Conservation (phyloP, 2,113 vertebrate genomes). For the Thermophis baileyi region DNA sequence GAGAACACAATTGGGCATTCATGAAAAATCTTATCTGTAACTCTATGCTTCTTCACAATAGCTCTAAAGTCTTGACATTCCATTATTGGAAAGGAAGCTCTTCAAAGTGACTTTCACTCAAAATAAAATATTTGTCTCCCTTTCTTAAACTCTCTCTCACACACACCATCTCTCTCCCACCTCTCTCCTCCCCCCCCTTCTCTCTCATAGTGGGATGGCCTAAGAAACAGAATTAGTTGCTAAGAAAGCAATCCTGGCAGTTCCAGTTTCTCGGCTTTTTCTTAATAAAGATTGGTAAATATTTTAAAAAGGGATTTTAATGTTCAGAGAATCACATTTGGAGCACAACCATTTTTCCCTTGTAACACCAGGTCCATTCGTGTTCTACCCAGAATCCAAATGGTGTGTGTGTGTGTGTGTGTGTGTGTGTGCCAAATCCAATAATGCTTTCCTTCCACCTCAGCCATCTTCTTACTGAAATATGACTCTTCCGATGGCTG, state of each 20-base stretch:
- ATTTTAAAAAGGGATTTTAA: neutral
- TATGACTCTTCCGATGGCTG: neutral
- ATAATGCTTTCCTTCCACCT: neutral
- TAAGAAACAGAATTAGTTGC: neutral
- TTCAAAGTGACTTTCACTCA: neutral
- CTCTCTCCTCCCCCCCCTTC: too few species aligned
- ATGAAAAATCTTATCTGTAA: slow-evolving; percentile 6
- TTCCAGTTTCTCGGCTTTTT: neutral
- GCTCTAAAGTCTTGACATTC: neutral
- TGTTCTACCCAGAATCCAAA: neutral
- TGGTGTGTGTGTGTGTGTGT: neutral
- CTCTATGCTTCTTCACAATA: neutral
- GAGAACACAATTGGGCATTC: slow-evolving; percentile 21
- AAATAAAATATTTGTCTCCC: neutral
- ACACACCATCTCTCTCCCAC: neutral
- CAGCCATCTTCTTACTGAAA: neutral
- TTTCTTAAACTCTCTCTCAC: neutral
- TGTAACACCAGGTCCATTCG: too few species aligned
- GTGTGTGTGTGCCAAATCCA: neutral
- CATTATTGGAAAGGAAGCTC: neutral
- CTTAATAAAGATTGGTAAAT: neutral
- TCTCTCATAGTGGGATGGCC: neutral
- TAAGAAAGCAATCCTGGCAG: neutral
- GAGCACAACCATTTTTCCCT: neutral
- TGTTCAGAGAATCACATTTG: neutral